Percentiles rank a stretch among this genome's conserved stretches.
phyloP scores from a whole-genome alignment of 2,888 invertebrate species.

The Himalopsyche kuldschensis region DNA sequence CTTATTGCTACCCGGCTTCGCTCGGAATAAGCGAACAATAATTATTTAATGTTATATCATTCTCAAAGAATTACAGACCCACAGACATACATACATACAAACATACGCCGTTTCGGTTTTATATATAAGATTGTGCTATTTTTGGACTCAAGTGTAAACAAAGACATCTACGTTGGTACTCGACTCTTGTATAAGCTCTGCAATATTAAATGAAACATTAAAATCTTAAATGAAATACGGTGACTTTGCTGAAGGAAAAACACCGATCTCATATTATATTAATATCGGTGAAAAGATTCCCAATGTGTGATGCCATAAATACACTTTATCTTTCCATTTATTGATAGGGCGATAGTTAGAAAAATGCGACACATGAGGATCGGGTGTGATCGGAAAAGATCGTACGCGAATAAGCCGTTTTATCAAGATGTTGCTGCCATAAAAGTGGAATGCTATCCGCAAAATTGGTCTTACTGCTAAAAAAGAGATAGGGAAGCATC shows the following conservation, averaged over 20 bases:
- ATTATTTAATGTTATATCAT: too few species aligned
- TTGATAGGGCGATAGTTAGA: neutral
- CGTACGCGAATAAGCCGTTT: constrained; percentile 33
- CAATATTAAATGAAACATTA: neutral
- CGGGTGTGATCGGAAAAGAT: constrained; percentile 19
- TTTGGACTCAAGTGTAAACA: too few species aligned
- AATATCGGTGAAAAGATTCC: neutral
- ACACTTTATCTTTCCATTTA: neutral
- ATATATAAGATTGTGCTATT: too few species aligned
- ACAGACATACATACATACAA: too few species aligned
- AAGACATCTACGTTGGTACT: too few species aligned
- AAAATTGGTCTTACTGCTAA: constrained; percentile 27
- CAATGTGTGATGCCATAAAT: neutral
- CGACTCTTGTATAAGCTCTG: too few species aligned
- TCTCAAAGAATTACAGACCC: too few species aligned
- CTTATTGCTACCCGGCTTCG: too few species aligned
- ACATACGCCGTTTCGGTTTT: too few species aligned
- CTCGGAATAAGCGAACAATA: too few species aligned
- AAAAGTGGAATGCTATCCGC: constrained; percentile 39
- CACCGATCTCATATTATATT: neutral
- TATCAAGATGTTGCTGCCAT: constrained; percentile 38
- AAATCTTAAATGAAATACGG: neutral
- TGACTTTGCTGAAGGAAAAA: neutral
- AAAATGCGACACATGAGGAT: constrained; percentile 20
- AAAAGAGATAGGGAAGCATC: neutral